Percentiles rank a stretch among this genome's conserved stretches.
Conservation (phyloP, 2,113 vertebrate species). For the Archilochus colubris region DNA sequence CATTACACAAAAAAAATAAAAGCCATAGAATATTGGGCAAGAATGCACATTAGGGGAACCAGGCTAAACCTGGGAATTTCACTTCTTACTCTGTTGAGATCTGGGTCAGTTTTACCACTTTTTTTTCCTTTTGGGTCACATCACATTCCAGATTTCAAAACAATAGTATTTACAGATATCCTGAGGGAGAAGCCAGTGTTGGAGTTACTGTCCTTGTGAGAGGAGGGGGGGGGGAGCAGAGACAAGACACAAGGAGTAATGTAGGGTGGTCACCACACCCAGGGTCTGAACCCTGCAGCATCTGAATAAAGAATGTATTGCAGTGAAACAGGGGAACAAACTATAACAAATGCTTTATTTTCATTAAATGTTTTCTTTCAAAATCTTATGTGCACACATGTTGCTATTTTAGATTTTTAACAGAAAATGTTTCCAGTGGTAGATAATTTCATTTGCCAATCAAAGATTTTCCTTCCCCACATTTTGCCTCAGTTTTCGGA, state of each 20-base stretch:
- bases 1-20: background rate
- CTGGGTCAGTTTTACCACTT: background rate
- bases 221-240: too few relatives aligned
- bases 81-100: background rate
- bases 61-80: background rate
- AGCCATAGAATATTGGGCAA: background rate
- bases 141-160: background rate
- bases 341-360: background rate
- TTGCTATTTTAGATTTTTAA: conserved; percentile 3
- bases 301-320: too few relatives aligned
- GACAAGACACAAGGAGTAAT: too few relatives aligned
- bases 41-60: background rate
- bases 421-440: background rate
- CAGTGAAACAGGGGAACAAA: background rate
- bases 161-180: background rate
- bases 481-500: background rate
- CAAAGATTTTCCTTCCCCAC: background rate
- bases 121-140: background rate
- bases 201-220: too few relatives aligned
- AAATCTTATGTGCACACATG: background rate
- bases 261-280: too few relatives aligned
- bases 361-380: background rate
- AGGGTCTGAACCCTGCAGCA: too few relatives aligned
- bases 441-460: background rate
- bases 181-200: too few relatives aligned